These are phyloP conservation scores for Trematomus loennbergii DNA, from an alignment of 2,113 vertebrate genomes.

Conservation along the genomic window DNA sequence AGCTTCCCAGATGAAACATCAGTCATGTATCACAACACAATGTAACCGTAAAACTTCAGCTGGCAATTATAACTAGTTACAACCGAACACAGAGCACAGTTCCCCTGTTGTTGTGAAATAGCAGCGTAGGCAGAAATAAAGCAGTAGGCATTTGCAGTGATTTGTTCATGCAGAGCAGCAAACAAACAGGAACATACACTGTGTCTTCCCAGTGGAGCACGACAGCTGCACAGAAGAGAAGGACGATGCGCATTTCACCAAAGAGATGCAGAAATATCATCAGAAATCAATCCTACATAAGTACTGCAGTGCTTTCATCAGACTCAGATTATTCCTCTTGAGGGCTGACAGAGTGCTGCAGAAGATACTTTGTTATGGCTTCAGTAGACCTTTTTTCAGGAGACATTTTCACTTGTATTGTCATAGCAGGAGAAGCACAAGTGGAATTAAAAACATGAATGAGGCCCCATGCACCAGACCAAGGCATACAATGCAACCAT, in stretches of 20 bases:
- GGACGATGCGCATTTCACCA: not conserved
- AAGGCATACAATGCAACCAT: not conserved
- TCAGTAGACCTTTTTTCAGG: not conserved
- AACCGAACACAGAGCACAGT: constrained; percentile 10
- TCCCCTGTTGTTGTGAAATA: constrained; percentile 17
- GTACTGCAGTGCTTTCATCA: not conserved
- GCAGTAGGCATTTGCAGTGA: constrained; percentile 13
- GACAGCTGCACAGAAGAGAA: constrained; percentile 6
- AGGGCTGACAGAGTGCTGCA: not conserved
- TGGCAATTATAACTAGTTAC: constrained; percentile 7
- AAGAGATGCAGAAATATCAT: not conserved
- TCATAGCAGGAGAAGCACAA: not conserved
- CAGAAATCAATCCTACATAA: not conserved
- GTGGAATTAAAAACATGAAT: not conserved
- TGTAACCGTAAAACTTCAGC: constrained; percentile 13
- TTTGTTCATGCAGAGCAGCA: constrained; percentile 34
- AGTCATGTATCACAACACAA: constrained; percentile 10
- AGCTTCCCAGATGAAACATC: not conserved
- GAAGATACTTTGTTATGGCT: too few species aligned
- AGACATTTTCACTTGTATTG: not conserved
- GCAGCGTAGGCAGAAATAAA: constrained; percentile 36
- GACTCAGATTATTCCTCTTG: not conserved
- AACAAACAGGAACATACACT: constrained; percentile 2
- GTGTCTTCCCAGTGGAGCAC: not conserved
- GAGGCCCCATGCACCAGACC: not conserved